These are phyloP conservation scores for Lycopodina hypogea DNA, from an alignment of 37 sponge, comb jelly and placozoan genomes.

Conservation along the genomic window DNA sequence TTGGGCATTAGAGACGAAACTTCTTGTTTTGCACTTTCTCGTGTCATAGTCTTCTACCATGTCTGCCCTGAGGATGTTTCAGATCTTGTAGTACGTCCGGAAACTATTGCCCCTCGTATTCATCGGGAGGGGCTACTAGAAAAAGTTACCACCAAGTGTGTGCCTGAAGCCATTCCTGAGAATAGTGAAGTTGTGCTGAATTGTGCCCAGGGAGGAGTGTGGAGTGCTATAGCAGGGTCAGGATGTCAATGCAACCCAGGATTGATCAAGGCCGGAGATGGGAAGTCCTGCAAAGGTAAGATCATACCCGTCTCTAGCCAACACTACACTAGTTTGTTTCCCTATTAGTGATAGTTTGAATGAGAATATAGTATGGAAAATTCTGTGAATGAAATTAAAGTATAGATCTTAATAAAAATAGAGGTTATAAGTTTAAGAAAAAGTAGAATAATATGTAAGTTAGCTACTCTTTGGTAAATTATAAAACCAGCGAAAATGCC, in stretches of 20 bases:
- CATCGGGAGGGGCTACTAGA: background rate
- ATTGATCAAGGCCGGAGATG: background rate
- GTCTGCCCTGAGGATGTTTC: constrained; percentile 34
- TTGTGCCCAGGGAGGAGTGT: constrained; percentile 12
- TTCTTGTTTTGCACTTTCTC: constrained; percentile 29
- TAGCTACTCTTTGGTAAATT: too few relatives aligned
- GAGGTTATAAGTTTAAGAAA: too few relatives aligned
- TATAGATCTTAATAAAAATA: too few relatives aligned
- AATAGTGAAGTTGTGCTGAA: background rate
- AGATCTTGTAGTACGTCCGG: constrained; percentile 13
- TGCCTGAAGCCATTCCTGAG: constrained; percentile 4
- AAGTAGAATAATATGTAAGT: too few relatives aligned
- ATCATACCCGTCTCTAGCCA: too few relatives aligned
- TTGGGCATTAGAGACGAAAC: constrained; percentile 26
- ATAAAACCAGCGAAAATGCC: too few relatives aligned
- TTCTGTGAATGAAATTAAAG: too few relatives aligned
- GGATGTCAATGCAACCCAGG: constrained; percentile 19
- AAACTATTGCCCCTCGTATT: constrained; percentile 27
- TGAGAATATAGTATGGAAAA: too few relatives aligned
- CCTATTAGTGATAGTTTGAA: too few relatives aligned
- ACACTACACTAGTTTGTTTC: too few relatives aligned
- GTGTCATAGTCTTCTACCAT: constrained; percentile 49
- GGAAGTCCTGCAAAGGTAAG: background rate
- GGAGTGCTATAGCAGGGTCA: constrained; percentile 3
- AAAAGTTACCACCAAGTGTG: constrained; percentile 20